Evolutionary conservation across 1,140 invertebrate genomes (phyloP).

Genomic region (Neocloeon triangulifer): DNA sequence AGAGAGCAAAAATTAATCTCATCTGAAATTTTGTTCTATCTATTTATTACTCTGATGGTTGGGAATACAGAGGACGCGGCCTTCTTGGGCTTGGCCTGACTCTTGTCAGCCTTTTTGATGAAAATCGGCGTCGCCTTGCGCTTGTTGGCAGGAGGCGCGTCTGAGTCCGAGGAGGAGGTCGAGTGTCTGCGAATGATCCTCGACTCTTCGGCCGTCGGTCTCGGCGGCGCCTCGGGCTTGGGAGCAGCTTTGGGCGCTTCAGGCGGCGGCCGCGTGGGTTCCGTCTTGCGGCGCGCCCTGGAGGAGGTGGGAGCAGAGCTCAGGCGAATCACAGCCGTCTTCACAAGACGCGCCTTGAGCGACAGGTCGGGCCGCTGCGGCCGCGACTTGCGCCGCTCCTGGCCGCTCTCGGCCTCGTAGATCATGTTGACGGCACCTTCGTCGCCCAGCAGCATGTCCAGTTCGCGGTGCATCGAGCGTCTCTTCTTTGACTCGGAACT

Average conservation of each 20-base stretch:
- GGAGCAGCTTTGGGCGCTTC: slow-evolving; percentile 22
- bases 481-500: slow-evolving; percentile 2
- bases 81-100: not conserved
- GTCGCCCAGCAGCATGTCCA: slow-evolving; percentile 54
- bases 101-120: not conserved
- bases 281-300: slow-evolving; percentile 10
- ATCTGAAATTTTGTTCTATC: too few relatives aligned
- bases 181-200: slow-evolving; percentile 54
- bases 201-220: slow-evolving; percentile 41
- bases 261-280: slow-evolving; percentile 16
- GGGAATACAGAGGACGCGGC: not conserved
- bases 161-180: slow-evolving; percentile 56
- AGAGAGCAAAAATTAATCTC: not conserved
- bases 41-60: not conserved
- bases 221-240: slow-evolving; percentile 21
- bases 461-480: slow-evolving; percentile 25
- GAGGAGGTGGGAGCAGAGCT: slow-evolving; percentile 11
- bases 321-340: slow-evolving; percentile 26
- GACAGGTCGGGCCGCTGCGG: slow-evolving; percentile 12
- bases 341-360: slow-evolving; percentile 21
- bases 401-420: slow-evolving; percentile 36
- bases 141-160: slow-evolving; percentile 27
- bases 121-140: not conserved
- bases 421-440: slow-evolving; percentile 69
- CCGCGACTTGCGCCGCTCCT: not conserved